These are phyloP conservation scores for Nomada ferruginata DNA, from an alignment of 2,888 invertebrate species.

Conservation along the genomic window DNA sequence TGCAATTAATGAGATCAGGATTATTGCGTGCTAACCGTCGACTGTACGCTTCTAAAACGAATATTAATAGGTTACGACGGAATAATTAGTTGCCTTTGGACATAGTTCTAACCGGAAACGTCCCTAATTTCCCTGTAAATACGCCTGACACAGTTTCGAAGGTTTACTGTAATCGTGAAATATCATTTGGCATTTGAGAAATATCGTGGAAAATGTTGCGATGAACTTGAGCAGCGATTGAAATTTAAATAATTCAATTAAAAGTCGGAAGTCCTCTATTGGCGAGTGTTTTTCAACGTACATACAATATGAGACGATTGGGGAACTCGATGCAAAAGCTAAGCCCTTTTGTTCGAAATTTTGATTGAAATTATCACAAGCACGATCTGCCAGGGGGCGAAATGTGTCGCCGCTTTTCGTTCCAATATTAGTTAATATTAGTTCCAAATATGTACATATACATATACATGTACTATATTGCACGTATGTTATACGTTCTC, in stretches of 20 bases:
- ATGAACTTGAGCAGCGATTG: conserved; percentile 7
- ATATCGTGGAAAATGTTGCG: conserved; percentile 23
- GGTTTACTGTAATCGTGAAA: conserved; percentile 43
- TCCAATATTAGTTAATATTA: not conserved
- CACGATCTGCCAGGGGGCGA: not conserved
- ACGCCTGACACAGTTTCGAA: conserved; percentile 25
- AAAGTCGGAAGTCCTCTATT: not conserved
- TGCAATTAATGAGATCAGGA: conserved; percentile 68
- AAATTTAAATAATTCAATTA: conserved; percentile 22
- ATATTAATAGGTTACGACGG: conserved; percentile 43
- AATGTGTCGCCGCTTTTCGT: conserved; percentile 4
- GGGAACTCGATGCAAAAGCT: conserved; percentile 39
- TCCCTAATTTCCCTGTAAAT: conserved; percentile 51
- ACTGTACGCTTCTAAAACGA: conserved; percentile 49
- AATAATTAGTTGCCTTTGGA: conserved; percentile 26
- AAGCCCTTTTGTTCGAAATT: conserved; percentile 29
- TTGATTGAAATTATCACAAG: conserved; percentile 52
- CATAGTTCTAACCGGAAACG: conserved; percentile 38
- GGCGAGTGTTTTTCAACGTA: not conserved
- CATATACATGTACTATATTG: conserved; percentile 39
- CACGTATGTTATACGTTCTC: conserved; percentile 60
- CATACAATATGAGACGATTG: not conserved
- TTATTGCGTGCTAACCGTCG: conserved; percentile 49
- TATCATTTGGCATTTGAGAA: conserved; percentile 64
- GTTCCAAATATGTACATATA: conserved; percentile 25